Conservation (phyloP, 2,888 invertebrate genomes). For the Diadromus collaris region DNA sequence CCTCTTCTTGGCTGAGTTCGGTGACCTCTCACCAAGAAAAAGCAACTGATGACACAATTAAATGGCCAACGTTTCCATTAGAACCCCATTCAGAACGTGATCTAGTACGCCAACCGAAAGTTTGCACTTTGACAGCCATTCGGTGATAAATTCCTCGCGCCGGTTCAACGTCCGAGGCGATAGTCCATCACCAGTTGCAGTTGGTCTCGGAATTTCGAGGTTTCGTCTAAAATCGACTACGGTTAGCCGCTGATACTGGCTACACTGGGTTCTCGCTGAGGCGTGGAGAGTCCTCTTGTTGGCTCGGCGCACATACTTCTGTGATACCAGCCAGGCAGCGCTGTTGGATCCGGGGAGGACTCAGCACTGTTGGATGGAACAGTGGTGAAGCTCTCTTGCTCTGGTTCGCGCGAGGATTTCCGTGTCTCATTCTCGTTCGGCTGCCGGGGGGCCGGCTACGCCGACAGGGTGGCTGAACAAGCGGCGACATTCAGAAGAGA, state of each 20-base stretch:
- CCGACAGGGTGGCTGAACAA: constrained; percentile 60
- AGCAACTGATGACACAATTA: constrained; percentile 22
- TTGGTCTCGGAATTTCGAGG: constrained; percentile 10
- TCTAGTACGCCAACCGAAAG: neutral
- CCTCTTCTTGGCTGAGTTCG: neutral
- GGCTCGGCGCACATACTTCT: constrained; percentile 14
- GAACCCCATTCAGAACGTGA: neutral
- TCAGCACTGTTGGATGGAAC: neutral
- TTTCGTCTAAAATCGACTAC: constrained; percentile 17
- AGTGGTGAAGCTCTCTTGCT: constrained; percentile 18
- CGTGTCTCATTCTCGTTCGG: constrained; percentile 25
- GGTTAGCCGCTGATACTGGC: constrained; percentile 17
- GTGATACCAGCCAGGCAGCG: constrained; percentile 16
- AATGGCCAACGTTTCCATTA: constrained; percentile 29
- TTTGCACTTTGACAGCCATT: neutral
- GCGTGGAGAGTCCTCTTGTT: constrained; percentile 1
- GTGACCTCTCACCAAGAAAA: neutral
- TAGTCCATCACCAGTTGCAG: constrained; percentile 3
- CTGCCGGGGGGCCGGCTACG: constrained; percentile 17
- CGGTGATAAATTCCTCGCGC: constrained; percentile 2
- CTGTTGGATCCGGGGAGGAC: neutral
- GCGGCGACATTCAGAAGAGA: constrained; percentile 63
- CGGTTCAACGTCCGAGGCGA: neutral
- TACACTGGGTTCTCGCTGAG: constrained; percentile 15
- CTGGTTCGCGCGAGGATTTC: constrained; percentile 41